Conservation (phyloP, 2,797 vertebrate species). For the Telmatherina bonti region DNA sequence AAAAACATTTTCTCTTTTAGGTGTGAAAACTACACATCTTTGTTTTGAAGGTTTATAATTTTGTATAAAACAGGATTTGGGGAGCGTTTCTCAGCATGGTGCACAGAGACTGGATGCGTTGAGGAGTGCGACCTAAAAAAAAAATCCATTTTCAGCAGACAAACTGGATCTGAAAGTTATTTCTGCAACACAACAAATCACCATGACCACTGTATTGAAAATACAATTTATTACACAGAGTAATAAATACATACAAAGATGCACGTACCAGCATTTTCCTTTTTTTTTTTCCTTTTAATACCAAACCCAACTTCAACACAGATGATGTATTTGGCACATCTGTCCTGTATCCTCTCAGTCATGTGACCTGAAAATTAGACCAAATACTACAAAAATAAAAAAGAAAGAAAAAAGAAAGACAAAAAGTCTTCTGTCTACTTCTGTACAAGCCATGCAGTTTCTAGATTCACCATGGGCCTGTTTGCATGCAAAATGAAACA, state of each 20-base stretch:
- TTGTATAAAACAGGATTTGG: no score
- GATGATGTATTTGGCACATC: slow-evolving; percentile 73
- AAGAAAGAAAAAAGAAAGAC: slow-evolving; percentile 35
- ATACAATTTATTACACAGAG: slow-evolving; percentile 91
- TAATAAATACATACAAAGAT: slow-evolving; percentile 89
- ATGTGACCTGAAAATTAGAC: slow-evolving; percentile 79
- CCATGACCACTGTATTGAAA: slow-evolving; percentile 87
- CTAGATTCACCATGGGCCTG: slow-evolving; percentile 77
- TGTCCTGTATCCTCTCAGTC: slow-evolving; percentile 56
- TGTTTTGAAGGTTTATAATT: no score
- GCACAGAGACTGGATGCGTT: no score
- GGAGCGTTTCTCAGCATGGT: no score
- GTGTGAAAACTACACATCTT: no score
- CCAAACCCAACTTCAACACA: slow-evolving; percentile 74
- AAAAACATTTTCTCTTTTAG: no score
- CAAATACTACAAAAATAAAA: slow-evolving; percentile 71
- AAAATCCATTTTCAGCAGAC: background rate
- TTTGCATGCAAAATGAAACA: slow-evolving; percentile 87
- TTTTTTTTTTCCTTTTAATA: slow-evolving; percentile 57
- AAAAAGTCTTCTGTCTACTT: slow-evolving; percentile 81
- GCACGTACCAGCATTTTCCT: slow-evolving; percentile 83
- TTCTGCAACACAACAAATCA: slow-evolving; percentile 36
- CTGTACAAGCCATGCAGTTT: slow-evolving; percentile 90
- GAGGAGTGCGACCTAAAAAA: background rate
- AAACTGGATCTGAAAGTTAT: background rate